Base-by-base conservation (phyloP, 2,113 vertebrate species). In the Erythrocebus patas region DNA sequence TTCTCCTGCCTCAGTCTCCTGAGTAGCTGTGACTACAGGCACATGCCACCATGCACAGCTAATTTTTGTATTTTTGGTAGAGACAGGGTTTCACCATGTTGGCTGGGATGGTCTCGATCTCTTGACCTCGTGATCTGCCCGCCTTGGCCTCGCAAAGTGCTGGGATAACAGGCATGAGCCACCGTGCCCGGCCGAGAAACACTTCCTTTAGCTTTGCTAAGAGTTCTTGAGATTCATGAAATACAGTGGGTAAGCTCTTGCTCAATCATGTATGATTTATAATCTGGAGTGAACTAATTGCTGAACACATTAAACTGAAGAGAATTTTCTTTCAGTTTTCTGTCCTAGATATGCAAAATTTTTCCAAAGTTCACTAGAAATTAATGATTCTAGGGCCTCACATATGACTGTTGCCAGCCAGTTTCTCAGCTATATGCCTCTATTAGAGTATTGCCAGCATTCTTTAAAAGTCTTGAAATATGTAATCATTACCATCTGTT, bases 401-500 rank as follows among this genome's bases (percentile, higher is more conserved):
- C 1, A 35, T 35, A 10, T 38, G 52, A 5, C 17, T 50, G 2
- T 6, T 95, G 40, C 32, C 59, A 92, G 66, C 18, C 72, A 84
- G 45, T n/a, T 73, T 90, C 70, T 35, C 68, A 68, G 76, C 78
- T 70, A 0, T 12, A 0, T 40, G 8, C 10, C 27, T 57, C 45
- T 91, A 16, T 32, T 16, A 45, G 43, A 70, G 45, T 75, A 48
- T 68, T 6, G 20, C 12, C 64, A 73, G 73, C 5, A n/a, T 11
- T 48, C 57, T 57, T 78, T 20, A 40, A 14, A 75, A 73, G 50
- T 48, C 80, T 16, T 6, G 4, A 55, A 45, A 6, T 11, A 32
- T 7, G n/a, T 12, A 55, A 32, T 25, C 35, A 11, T 98, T 98
- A 99, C 99, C 99, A 93, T 99, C 98, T 32, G 99, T 99, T 97